These are phyloP conservation scores for Oryzaephilus surinamensis DNA, from an alignment of 1,140 invertebrate species.

Conservation along the genomic window DNA sequence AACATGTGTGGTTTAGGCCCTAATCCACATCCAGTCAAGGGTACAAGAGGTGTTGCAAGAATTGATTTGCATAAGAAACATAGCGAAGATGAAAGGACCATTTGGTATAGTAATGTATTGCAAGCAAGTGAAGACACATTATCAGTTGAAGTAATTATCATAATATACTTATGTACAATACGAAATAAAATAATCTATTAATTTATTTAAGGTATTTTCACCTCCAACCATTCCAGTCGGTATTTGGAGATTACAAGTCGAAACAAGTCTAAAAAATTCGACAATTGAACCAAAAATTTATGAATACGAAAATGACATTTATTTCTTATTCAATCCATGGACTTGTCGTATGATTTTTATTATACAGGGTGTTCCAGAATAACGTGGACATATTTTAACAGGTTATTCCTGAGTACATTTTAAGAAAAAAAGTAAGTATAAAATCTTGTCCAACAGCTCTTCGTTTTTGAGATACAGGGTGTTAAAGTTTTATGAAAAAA, in stretches of 20 bases:
- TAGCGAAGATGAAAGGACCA: slow-evolving; percentile 10
- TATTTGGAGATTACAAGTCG: slow-evolving; percentile 49
- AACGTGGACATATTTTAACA: too few species aligned
- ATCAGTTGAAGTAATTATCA: too few species aligned
- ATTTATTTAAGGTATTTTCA: slow-evolving; percentile 45
- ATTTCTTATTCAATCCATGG: slow-evolving; percentile 79
- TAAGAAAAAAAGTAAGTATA: too few species aligned
- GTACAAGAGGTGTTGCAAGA: slow-evolving; percentile 34
- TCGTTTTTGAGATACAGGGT: too few species aligned
- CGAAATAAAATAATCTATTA: slow-evolving; percentile 1
- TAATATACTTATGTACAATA: too few species aligned
- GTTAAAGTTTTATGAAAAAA: too few species aligned
- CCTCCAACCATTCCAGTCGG: slow-evolving; percentile 49
- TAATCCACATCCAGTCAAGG: slow-evolving; percentile 43
- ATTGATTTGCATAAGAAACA: slow-evolving; percentile 8
- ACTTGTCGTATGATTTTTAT: slow-evolving; percentile 50
- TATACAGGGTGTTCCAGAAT: too few species aligned
- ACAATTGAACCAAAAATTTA: slow-evolving; percentile 21
- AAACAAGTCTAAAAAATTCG: slow-evolving; percentile 35
- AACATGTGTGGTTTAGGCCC: slow-evolving; percentile 49
- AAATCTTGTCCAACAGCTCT: not conserved
- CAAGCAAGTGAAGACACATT: slow-evolving; percentile 9
- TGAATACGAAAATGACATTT: slow-evolving; percentile 50
- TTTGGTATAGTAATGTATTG: slow-evolving; percentile 41
- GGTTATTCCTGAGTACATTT: too few species aligned